Evolutionary conservation across 2,113 vertebrate species (phyloP).

Genomic region (Cinclus mexicanus): DNA sequence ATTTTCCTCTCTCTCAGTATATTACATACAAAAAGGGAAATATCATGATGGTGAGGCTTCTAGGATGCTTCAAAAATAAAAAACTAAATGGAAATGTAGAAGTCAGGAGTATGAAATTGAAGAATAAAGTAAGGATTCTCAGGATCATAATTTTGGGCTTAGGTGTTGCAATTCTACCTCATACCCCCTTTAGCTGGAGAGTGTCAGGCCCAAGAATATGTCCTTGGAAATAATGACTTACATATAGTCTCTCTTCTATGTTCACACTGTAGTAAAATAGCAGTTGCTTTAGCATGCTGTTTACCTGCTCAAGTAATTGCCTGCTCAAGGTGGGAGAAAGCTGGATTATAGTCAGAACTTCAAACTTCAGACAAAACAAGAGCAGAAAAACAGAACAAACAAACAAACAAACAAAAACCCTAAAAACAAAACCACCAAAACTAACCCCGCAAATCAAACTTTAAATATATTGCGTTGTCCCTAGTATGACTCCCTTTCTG

Average conservation of each 20-base stretch:
- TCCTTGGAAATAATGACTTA: not conserved
- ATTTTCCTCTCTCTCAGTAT: not conserved
- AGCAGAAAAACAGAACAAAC: not conserved
- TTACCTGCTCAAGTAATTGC: not conserved
- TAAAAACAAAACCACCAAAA: fast-evolving
- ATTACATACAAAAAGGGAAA: not conserved
- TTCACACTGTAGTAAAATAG: not conserved
- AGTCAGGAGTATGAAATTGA: not conserved
- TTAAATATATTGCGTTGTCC: not conserved
- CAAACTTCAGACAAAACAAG: not conserved
- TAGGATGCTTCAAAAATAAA: not conserved
- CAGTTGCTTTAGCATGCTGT: not conserved
- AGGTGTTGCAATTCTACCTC: not conserved
- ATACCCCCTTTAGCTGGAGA: not conserved
- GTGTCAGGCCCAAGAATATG: not conserved
- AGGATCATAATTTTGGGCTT: not conserved
- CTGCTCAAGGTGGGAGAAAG: not conserved
- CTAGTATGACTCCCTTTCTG: not conserved
- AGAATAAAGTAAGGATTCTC: not conserved
- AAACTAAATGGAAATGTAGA: not conserved
- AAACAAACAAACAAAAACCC: not conserved
- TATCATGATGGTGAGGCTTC: not conserved
- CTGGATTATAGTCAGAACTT: not conserved
- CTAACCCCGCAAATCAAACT: not conserved
- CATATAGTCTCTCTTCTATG: not conserved